These are phyloP conservation scores for Lanius collurio DNA, from an alignment of 2,113 vertebrate genomes.

Conservation along the genomic window DNA sequence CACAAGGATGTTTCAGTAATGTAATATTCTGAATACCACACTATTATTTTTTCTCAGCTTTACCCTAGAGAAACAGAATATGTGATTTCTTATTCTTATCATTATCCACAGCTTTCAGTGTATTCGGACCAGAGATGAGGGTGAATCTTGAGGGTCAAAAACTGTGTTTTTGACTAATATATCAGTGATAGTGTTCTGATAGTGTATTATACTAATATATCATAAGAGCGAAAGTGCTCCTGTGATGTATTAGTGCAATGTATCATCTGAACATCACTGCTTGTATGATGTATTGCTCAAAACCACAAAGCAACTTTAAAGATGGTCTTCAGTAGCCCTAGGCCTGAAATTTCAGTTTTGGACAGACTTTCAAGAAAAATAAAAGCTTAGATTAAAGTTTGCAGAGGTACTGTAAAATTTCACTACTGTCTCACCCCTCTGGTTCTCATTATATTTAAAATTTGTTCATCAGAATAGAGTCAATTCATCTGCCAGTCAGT, in stretches of 20 bases:
- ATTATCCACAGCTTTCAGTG: neutral
- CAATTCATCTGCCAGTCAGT: neutral
- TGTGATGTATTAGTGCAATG: constrained; percentile 64
- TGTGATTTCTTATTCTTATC: neutral
- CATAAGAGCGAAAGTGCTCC: constrained; percentile 50
- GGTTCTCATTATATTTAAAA: neutral
- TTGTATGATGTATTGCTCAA: constrained; percentile 64
- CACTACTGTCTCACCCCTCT: neutral
- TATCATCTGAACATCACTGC: constrained; percentile 64
- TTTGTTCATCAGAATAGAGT: neutral
- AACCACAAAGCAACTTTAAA: constrained; percentile 64
- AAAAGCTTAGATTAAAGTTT: constrained; percentile 12
- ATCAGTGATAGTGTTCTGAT: constrained; percentile 64
- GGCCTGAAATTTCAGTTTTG: constrained; percentile 50
- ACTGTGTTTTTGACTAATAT: constrained; percentile 61
- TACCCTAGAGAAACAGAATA: neutral
- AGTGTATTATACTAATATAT: constrained; percentile 72
- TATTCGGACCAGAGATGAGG: neutral
- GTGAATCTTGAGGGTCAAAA: constrained; percentile 59
- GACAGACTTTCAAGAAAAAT: constrained; percentile 39
- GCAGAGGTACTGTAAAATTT: neutral
- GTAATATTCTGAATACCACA: neutral
- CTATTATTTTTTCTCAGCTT: neutral
- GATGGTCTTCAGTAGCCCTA: constrained; percentile 34
- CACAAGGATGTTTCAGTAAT: constrained; percentile 6